Evolutionary conservation across 2,888 invertebrate species (phyloP).

Genomic region (Papilio protenor): DNA sequence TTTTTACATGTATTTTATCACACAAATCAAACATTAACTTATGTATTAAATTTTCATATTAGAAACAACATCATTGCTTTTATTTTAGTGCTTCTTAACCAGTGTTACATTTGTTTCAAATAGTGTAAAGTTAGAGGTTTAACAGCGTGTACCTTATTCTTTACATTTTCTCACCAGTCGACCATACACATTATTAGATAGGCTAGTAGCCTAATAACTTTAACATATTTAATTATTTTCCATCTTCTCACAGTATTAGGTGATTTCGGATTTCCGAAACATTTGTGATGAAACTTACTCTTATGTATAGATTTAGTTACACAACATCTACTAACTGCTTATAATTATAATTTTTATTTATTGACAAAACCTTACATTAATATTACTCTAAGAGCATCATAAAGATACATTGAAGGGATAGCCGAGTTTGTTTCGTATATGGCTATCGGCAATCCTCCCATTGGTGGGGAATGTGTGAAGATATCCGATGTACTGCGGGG

Average conservation of each 20-base stretch:
- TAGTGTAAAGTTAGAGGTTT: not conserved
- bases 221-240: not conserved
- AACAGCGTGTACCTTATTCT: not conserved
- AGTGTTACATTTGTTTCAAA: not conserved
- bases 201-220: not conserved
- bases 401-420: constrained; percentile 52
- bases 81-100: not conserved
- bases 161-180: not conserved
- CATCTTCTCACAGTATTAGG: not conserved
- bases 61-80: not conserved
- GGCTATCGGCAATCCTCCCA: constrained; percentile 64
- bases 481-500: constrained; percentile 84
- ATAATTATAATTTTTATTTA: not conserved
- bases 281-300: not conserved
- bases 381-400: constrained; percentile 1
- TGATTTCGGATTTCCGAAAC: not conserved
- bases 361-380: constrained; percentile 3
- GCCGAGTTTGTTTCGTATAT: constrained; percentile 50
- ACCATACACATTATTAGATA: not conserved
- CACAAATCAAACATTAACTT: not conserved
- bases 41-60: not conserved
- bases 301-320: not conserved
- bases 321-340: not conserved
- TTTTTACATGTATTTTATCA: not conserved
- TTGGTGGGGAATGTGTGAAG: constrained; percentile 89